phyloP scores from a whole-genome alignment of 2,113 vertebrate genomes.

The Microcebus murinus region DNA sequence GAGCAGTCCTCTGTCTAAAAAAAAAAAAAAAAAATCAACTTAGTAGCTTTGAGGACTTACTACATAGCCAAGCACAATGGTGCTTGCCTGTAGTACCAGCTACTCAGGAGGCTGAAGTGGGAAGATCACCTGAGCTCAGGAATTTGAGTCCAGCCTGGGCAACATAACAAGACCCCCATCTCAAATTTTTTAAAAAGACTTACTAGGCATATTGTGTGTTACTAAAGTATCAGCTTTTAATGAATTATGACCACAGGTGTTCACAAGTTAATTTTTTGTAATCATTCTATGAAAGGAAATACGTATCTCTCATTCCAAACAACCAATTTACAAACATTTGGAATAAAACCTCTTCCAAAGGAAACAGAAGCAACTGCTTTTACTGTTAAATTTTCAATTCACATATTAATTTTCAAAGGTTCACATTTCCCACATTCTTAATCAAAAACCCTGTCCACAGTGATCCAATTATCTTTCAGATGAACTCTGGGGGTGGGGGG shows the following conservation, averaged over 20 bases:
- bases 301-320: not conserved
- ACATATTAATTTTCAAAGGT: not conserved
- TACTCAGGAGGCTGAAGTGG: too few species aligned
- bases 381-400: slow-evolving; percentile 30
- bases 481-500: not conserved
- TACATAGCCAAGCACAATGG: too few species aligned
- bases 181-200: not conserved
- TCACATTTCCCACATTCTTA: slow-evolving; percentile 2
- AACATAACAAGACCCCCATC: not conserved
- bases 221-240: not conserved
- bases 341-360: slow-evolving; percentile 13
- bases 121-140: too few species aligned
- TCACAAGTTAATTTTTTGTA: not conserved
- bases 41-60: not conserved
- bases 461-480: not conserved
- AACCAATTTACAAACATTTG: not conserved
- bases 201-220: not conserved
- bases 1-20: too few species aligned
- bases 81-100: too few species aligned
- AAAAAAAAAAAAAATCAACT: not conserved
- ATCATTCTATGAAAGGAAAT: not conserved
- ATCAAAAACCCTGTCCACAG: not conserved
- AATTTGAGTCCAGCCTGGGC: not conserved
- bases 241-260: not conserved
- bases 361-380: slow-evolving; percentile 41